Conservation (phyloP, 1,140 invertebrate species). For the Coptotermes formosanus region DNA sequence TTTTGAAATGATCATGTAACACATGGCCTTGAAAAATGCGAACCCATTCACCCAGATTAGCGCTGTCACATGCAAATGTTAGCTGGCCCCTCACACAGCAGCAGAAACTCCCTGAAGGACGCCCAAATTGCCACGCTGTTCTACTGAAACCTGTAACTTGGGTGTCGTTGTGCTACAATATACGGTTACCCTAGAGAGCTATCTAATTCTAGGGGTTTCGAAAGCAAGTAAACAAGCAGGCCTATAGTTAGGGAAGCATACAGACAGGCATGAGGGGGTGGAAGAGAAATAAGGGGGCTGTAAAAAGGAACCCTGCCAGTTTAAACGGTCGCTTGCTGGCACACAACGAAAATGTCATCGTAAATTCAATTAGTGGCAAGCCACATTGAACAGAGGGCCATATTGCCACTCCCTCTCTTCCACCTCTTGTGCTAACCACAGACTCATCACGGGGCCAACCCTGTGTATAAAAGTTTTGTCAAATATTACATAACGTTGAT, state of each 20-base stretch:
- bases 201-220: background rate
- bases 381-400: slow-evolving; percentile 12
- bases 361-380: slow-evolving; percentile 28
- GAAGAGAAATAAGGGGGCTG: background rate
- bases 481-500: no score
- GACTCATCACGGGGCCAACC: no score
- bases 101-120: no score
- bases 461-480: no score
- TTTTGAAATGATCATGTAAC: no score
- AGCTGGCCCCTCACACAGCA: no score
- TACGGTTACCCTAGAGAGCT: slow-evolving; percentile 3
- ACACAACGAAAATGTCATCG: slow-evolving; percentile 22
- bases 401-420: background rate
- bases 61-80: no score
- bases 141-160: background rate
- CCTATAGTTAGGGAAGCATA: background rate
- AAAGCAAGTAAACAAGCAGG: slow-evolving; percentile 5
- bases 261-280: background rate
- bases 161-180: slow-evolving; percentile 1
- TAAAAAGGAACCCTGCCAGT: slow-evolving; percentile 14
- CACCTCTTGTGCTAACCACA: no score
- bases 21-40: no score
- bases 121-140: no score
- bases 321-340: slow-evolving; percentile 21
- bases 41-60: no score